Conservation (phyloP, 2,888 invertebrate genomes). For the Zaprionus lineosus region DNA sequence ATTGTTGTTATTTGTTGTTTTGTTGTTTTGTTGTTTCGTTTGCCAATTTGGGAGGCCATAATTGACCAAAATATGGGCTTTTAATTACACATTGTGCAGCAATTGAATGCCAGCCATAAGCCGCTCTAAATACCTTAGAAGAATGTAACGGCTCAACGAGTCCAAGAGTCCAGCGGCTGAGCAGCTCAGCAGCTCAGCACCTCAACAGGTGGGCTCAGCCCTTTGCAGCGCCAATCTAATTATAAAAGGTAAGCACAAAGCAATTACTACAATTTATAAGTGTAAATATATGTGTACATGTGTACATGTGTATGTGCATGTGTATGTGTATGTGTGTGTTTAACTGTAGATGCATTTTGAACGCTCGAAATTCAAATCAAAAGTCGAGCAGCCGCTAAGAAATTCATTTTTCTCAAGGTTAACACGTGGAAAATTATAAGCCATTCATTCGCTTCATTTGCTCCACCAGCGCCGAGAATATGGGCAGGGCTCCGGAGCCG, state of each 20-base stretch:
- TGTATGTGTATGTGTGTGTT: no score
- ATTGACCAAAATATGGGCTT: conserved; percentile 71
- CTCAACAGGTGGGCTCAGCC: conserved; percentile 39
- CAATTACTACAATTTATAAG: conserved; percentile 18
- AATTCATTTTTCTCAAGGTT: conserved; percentile 69
- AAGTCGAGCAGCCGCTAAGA: conserved; percentile 50
- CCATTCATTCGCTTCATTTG: conserved; percentile 20
- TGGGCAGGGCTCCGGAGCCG: conserved; percentile 57
- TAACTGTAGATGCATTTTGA: conserved; percentile 11
- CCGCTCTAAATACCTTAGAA: conserved; percentile 44
- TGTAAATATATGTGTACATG: conserved; percentile 1
- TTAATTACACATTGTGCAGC: conserved; percentile 64
- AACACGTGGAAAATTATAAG: conserved; percentile 59
- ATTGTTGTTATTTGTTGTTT: background rate
- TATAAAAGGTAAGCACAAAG: conserved; percentile 8
- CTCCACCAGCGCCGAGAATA: no score
- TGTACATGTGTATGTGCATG: no score
- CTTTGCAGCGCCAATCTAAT: conserved; percentile 21
- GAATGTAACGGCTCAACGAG: conserved; percentile 6
- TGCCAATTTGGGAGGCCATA: conserved; percentile 60
- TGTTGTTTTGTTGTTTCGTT: conserved; percentile 11
- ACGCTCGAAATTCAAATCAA: conserved; percentile 49
- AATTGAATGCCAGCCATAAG: conserved; percentile 56
- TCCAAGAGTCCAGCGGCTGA: no score
- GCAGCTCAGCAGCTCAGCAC: background rate